Percentiles rank a stretch among this genome's conserved stretches.
Conservation (phyloP, 2,888 invertebrate species). For the Ochlodes sylvanus region DNA sequence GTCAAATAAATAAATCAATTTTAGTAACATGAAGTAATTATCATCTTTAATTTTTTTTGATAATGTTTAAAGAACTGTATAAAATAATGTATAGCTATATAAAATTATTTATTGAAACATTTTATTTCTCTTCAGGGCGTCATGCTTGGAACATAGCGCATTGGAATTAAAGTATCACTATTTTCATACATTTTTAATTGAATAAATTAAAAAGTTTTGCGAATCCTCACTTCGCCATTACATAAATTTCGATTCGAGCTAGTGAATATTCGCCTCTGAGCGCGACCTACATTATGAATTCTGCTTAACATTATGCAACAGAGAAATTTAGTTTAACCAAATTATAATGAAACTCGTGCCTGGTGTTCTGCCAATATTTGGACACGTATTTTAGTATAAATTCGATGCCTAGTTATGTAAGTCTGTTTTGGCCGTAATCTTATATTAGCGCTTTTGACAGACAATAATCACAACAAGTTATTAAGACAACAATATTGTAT, state of each 20-base stretch:
- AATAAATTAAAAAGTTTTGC: constrained; percentile 3
- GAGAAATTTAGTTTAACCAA: constrained; percentile 38
- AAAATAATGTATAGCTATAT: too few species aligned
- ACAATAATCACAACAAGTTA: neutral
- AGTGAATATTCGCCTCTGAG: constrained; percentile 31
- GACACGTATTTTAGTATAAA: constrained; percentile 14
- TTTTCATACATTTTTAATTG: neutral
- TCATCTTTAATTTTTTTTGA: too few species aligned
- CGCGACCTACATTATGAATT: constrained; percentile 42
- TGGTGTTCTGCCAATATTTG: constrained; percentile 20
- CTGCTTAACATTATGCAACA: constrained; percentile 41
- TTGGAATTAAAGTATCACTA: too few species aligned
- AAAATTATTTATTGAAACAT: too few species aligned
- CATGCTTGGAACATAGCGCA: too few species aligned
- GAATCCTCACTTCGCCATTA: constrained; percentile 19
- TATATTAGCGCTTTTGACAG: neutral
- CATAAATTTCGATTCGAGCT: constrained; percentile 34
- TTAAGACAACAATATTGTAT: neutral
- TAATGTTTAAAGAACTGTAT: too few species aligned
- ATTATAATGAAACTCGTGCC: constrained; percentile 30
- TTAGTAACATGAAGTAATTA: too few species aligned
- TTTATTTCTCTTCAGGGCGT: too few species aligned
- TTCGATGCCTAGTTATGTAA: constrained; percentile 15
- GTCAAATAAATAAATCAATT: too few species aligned
- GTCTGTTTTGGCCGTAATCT: neutral